Conservation (phyloP, 2,888 invertebrate genomes). For the Plusia festucae region DNA sequence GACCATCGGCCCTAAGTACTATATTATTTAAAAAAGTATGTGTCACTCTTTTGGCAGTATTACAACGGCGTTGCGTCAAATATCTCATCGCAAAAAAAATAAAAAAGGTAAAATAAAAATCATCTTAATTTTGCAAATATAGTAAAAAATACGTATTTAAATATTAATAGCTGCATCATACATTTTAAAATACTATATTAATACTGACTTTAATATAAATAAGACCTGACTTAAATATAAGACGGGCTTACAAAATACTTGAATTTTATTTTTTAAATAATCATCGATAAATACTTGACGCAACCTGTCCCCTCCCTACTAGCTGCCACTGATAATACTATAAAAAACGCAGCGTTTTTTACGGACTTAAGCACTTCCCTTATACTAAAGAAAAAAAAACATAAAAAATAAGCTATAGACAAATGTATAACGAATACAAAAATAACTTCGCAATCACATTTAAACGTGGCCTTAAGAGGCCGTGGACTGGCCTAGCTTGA, state of each 20-base stretch:
- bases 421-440: constrained; percentile 80
- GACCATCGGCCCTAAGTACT: constrained; percentile 58
- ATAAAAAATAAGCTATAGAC: constrained; percentile 79
- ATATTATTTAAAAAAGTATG: constrained; percentile 37
- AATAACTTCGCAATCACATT: constrained; percentile 81
- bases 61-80: constrained; percentile 28
- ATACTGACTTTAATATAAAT: neutral
- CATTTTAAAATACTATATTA: constrained; percentile 7
- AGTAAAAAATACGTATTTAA: neutral
- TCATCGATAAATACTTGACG: constrained; percentile 38
- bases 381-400: constrained; percentile 70
- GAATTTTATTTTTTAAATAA: neutral
- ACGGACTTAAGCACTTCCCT: constrained; percentile 73
- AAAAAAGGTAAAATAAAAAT: neutral
- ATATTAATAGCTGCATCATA: neutral
- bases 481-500: constrained; percentile 32
- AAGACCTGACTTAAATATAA: neutral
- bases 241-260: neutral
- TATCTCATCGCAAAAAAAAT: constrained; percentile 8
- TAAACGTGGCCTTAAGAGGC: constrained; percentile 47
- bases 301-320: constrained; percentile 15
- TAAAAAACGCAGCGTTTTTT: constrained; percentile 57
- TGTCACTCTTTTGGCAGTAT: constrained; percentile 55
- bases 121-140: neutral
- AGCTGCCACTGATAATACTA: constrained; percentile 62